phyloP scores from a whole-genome alignment of 2,888 invertebrate species.

The Spodoptera littoralis region DNA sequence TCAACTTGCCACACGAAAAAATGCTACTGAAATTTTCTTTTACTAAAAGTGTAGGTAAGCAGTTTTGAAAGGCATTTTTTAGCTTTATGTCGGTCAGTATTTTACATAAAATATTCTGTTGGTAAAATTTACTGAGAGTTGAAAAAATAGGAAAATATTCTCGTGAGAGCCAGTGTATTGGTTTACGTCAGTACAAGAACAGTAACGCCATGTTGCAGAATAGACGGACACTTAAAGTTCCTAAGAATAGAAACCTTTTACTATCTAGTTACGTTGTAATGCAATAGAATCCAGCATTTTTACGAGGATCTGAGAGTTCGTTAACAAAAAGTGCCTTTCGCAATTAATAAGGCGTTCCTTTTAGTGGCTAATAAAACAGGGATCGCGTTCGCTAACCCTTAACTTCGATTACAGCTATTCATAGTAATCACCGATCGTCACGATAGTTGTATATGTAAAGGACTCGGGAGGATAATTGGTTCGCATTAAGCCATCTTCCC shows the following conservation, averaged over 20 bases:
- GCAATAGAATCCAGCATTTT: too few species aligned
- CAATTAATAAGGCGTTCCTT: constrained; percentile 55
- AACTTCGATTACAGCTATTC: constrained; percentile 46
- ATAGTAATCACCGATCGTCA: constrained; percentile 49
- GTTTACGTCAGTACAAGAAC: too few species aligned
- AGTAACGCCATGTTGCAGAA: too few species aligned
- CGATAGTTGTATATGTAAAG: constrained; percentile 53
- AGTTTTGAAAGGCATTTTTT: constrained; percentile 19
- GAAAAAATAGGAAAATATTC: too few species aligned
- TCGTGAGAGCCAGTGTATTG: too few species aligned
- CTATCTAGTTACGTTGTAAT: too few species aligned
- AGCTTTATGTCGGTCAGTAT: constrained; percentile 13
- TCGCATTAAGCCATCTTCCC: constrained; percentile 61
- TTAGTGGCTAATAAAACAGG: constrained; percentile 41
- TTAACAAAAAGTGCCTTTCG: constrained; percentile 42
- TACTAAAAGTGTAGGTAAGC: constrained; percentile 18
- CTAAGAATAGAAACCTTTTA: too few species aligned
- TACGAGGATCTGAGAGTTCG: not conserved
- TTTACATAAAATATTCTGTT: constrained; percentile 34
- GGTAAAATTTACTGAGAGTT: not conserved
- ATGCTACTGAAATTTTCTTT: constrained; percentile 4
- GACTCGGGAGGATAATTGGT: constrained; percentile 61
- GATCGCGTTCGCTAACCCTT: constrained; percentile 41
- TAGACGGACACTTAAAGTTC: too few species aligned
- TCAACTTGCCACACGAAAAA: constrained; percentile 9